Percentiles rank a stretch among this genome's conserved stretches.
These are phyloP conservation scores for Aricia artaxerxes DNA, from an alignment of 2,888 invertebrate species.

Conservation along the genomic window DNA sequence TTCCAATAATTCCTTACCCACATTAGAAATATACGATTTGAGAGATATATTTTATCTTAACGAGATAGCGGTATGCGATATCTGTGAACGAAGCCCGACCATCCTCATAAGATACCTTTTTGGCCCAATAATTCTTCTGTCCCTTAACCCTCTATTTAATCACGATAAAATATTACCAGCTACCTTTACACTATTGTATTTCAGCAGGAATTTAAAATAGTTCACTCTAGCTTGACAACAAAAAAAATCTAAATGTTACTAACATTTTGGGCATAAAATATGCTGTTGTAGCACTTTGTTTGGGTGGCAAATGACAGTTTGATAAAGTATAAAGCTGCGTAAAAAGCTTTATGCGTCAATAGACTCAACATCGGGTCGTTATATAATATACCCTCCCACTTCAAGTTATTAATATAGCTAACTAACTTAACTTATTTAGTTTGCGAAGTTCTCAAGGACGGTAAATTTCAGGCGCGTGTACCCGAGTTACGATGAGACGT, in stretches of 20 bases:
- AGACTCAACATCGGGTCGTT: not conserved
- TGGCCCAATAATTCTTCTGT: slow-evolving; percentile 12
- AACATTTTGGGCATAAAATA: not conserved
- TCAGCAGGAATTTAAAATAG: not conserved
- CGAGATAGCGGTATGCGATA: slow-evolving; percentile 18
- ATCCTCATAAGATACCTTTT: not conserved
- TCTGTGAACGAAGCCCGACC: not conserved
- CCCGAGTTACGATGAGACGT: slow-evolving; percentile 68
- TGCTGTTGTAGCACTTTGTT: not conserved
- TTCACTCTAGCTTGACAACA: not conserved
- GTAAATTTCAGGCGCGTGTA: slow-evolving; percentile 62
- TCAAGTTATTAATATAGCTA: not conserved
- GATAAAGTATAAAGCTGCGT: not conserved
- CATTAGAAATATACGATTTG: slow-evolving; percentile 19
- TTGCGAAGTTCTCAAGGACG: not conserved
- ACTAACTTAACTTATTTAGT: not conserved
- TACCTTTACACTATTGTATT: not conserved
- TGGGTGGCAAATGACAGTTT: not conserved
- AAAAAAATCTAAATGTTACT: not conserved
- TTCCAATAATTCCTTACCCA: slow-evolving; percentile 6
- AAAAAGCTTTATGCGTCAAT: not conserved
- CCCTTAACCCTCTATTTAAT: slow-evolving; percentile 21
- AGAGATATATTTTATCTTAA: slow-evolving; percentile 12
- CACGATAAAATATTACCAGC: slow-evolving; percentile 1
- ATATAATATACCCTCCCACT: not conserved